A percentile compares a stretch with the other conserved stretches of the same genome.
phyloP scores from a whole-genome alignment of 2,113 vertebrate genomes.

The Plestiodon gilberti region DNA sequence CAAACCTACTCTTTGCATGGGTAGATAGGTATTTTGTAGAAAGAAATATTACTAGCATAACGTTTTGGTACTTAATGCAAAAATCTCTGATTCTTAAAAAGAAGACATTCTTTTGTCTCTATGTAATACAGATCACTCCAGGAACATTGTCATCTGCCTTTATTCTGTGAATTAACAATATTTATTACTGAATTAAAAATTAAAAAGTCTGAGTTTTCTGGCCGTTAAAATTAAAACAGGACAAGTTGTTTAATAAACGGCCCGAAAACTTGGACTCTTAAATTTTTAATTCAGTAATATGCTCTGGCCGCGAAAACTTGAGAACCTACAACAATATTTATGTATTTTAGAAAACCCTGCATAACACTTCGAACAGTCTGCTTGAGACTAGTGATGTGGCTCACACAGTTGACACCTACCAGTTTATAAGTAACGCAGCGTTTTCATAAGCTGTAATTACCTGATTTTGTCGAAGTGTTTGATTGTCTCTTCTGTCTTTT shows the following conservation, averaged over 20 bases:
- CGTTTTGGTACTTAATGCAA: background rate
- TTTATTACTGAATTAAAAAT: too few species aligned
- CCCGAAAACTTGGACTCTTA: too few species aligned
- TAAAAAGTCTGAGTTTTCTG: too few species aligned
- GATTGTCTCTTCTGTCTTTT: constrained; percentile 31
- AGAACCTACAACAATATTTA: too few species aligned
- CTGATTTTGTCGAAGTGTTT: background rate
- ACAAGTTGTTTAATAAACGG: too few species aligned
- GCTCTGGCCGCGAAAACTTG: too few species aligned
- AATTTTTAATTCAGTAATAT: too few species aligned
- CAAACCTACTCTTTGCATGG: background rate
- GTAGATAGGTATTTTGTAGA: background rate
- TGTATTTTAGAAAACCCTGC: too few species aligned
- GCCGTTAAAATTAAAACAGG: too few species aligned
- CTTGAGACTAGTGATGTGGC: too few species aligned
- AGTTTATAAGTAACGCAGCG: background rate
- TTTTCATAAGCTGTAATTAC: background rate
- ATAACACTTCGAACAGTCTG: too few species aligned
- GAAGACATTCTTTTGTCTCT: background rate
- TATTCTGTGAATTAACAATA: background rate
- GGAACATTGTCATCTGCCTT: background rate
- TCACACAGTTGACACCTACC: background rate
- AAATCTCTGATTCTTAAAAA: background rate
- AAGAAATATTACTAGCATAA: background rate
- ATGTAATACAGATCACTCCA: background rate